These are phyloP conservation scores for Sylvilagus floridanus DNA, from an alignment of 2,797 vertebrate species.

Conservation along the genomic window DNA sequence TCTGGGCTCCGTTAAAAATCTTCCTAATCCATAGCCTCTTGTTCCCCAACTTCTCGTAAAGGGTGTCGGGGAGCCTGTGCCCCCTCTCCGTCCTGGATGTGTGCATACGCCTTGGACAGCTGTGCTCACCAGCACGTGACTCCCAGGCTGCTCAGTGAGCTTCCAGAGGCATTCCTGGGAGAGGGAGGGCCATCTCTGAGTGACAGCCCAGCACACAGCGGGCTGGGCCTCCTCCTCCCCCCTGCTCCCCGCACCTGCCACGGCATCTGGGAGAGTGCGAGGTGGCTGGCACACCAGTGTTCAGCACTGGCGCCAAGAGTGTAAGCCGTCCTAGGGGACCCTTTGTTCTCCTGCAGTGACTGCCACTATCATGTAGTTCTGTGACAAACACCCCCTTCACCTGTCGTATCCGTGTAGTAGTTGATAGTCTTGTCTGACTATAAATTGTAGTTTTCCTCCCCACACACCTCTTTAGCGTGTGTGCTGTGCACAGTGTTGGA, in stretches of 20 bases:
- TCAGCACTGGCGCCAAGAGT: slow-evolving; percentile 43
- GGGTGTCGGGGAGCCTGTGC: not conserved
- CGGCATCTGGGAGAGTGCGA: not conserved
- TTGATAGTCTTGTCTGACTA: not conserved
- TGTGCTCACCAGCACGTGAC: slow-evolving; percentile 29
- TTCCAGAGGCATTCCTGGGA: slow-evolving; percentile 50
- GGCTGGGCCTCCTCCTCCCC: not conserved
- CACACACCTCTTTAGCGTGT: slow-evolving; percentile 1
- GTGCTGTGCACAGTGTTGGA: not conserved
- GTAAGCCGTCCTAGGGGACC: slow-evolving; percentile 68
- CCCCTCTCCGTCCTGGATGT: not conserved
- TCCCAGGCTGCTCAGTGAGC: slow-evolving; percentile 54
- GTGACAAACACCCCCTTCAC: slow-evolving; percentile 56
- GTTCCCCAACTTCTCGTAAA: not conserved
- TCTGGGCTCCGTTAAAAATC: not conserved
- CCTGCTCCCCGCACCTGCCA: slow-evolving; percentile 54
- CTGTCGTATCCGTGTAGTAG: slow-evolving; percentile 55
- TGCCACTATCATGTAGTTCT: slow-evolving; percentile 44
- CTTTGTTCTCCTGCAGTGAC: not conserved
- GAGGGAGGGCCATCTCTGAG: not conserved
- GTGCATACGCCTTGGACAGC: not conserved
- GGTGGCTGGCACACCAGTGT: not conserved
- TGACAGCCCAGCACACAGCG: not conserved
- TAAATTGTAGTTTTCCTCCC: slow-evolving; percentile 50
- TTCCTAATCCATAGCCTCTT: not conserved